Conservation (phyloP, 2,797 vertebrate species). For the Onychomys leucogaster region DNA sequence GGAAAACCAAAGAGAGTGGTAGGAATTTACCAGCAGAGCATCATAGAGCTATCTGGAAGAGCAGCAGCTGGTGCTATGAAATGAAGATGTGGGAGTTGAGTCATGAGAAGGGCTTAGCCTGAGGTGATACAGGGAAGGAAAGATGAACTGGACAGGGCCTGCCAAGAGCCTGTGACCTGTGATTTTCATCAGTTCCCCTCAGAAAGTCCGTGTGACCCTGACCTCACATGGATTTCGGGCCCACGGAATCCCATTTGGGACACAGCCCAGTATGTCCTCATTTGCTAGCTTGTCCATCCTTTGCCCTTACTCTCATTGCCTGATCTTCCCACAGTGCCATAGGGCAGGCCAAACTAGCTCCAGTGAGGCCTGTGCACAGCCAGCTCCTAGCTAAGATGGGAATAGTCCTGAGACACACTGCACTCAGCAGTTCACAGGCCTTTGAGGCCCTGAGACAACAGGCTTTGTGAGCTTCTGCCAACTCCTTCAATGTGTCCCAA, state of each 20-base stretch:
- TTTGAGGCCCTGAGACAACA: not conserved
- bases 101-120: not conserved
- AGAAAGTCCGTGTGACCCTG: not conserved
- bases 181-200: not conserved
- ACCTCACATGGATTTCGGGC: not conserved
- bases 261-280: not conserved
- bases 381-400: not conserved
- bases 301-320: not conserved
- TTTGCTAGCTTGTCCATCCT: not conserved
- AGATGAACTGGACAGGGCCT: not conserved
- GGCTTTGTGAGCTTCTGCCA: conserved; percentile 42
- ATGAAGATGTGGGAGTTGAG: not conserved
- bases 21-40: not conserved
- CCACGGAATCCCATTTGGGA: not conserved
- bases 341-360: not conserved
- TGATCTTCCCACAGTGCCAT: not conserved
- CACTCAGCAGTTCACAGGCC: not conserved
- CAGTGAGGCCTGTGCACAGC: not conserved
- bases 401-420: conserved; percentile 35
- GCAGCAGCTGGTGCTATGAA: not conserved
- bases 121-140: not conserved
- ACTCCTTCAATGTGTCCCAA: conserved; percentile 71
- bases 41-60: not conserved
- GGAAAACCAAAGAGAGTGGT: not conserved
- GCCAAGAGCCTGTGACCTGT: not conserved